These are phyloP conservation scores for Lepidurus apus DNA, from an alignment of 1,140 invertebrate genomes.

Conservation along the genomic window DNA sequence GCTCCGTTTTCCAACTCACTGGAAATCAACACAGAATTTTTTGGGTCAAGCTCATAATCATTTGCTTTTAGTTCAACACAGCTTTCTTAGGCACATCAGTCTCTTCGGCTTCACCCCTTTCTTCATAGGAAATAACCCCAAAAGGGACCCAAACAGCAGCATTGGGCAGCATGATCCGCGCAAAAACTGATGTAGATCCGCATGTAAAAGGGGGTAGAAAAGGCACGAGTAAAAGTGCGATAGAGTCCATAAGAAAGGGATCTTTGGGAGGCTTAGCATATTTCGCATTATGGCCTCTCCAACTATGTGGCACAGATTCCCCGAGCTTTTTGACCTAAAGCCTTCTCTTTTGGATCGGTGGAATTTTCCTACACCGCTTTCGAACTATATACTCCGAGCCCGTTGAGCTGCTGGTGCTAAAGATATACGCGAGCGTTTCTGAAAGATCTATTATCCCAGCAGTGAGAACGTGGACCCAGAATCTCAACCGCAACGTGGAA, in stretches of 20 bases:
- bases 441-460: slow-evolving; percentile 11
- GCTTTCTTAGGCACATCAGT: not conserved
- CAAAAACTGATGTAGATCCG: no score
- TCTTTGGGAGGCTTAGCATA: no score
- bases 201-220: no score
- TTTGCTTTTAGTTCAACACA: not conserved
- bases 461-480: not conserved
- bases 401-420: not conserved
- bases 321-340: no score
- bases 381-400: not conserved
- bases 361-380: not conserved
- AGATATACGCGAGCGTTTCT: not conserved
- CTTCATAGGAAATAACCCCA: no score
- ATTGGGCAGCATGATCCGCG: no score
- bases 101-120: no score
- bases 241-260: no score
- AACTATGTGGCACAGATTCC: no score
- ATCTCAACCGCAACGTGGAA: not conserved
- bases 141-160: no score
- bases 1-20: not conserved
- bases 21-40: not conserved
- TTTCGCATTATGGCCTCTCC: no score
- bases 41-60: not conserved
- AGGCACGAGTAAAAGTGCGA: no score
- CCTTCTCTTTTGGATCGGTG: not conserved